A percentile compares a stretch with the other conserved stretches of the same genome.
These are phyloP conservation scores for Poecilia wingei DNA, from an alignment of 2,797 vertebrate species.

Conservation along the genomic window DNA sequence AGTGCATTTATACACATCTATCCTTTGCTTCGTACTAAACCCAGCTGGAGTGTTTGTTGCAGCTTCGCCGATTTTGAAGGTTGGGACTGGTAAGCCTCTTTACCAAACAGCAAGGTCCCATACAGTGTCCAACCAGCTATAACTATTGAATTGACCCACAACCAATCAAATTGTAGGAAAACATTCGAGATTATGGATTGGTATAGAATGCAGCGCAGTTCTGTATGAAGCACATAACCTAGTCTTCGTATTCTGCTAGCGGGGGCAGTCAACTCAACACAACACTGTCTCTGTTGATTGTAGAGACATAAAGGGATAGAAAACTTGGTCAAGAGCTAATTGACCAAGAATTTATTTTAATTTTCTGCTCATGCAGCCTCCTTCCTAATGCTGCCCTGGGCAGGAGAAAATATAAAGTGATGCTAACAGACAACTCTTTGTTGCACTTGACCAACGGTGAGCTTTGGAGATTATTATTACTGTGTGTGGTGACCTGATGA, in stretches of 20 bases:
- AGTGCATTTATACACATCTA: background rate
- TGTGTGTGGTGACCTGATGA: background rate
- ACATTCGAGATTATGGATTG: background rate
- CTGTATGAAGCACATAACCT: background rate
- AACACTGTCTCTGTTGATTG: background rate
- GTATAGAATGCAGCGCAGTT: background rate
- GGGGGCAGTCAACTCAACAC: background rate
- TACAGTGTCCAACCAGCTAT: background rate
- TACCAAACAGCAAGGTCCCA: background rate
- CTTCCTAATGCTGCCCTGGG: background rate
- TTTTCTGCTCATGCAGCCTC: background rate
- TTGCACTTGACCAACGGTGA: background rate
- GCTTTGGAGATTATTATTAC: background rate
- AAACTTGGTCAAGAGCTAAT: background rate
- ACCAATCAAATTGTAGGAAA: background rate
- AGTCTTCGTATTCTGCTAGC: background rate
- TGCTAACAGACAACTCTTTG: background rate
- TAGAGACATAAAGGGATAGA: background rate
- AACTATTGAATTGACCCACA: background rate
- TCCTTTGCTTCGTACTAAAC: background rate
- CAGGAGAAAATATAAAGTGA: background rate
- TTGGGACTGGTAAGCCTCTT: background rate
- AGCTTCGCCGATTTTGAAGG: background rate
- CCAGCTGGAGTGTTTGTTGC: background rate
- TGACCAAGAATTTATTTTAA: background rate